Evolutionary conservation across 1,140 invertebrate species (phyloP), one percentile per base, ranked within the genome.

Genomic region (Drosophila orena): DNA sequence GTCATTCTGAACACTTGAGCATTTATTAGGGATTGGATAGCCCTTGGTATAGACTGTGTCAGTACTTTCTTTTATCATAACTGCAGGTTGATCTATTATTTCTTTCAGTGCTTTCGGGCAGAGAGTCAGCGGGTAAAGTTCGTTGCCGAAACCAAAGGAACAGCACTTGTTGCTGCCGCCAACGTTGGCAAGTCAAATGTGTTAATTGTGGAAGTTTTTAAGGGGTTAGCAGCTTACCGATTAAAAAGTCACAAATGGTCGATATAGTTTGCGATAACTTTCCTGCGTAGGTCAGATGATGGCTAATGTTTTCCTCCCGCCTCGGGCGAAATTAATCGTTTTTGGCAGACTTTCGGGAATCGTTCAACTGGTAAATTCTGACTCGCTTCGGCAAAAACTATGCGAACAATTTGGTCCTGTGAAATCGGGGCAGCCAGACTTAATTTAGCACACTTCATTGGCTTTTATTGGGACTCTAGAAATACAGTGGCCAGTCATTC

Each of bases 191-290:
- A 38, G 47, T 42, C 72, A 56, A 81, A 81, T 68, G 68, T 81
- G 79, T 81, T 81, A 81, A 81, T 81, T 81, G 68, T 64, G 72
- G 3, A 72, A 77, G 73, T 80, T 77, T 77, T 56, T 7, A 44
- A 56, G 69, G 50, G 65, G 43, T 57, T 70, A 70, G 42, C 52
- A 38, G 64, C 68, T 70, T 70, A 70, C 35, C 35, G 68, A 57
- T 57, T 71, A 40, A 40, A 57, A 71, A 70, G 64, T 71, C 52
- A 27, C 27, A 71, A 57, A 57, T 44, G 61, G 35, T 27, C 52
- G 52, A 57, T 71, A 49, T 56, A 71, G 53, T 70, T 40, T 20
- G 50, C 20, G 17, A 42, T 71, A 68, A 58, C 72, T 79, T 68
- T n/a, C 71, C 38, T 34, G 65, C 37, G 43, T 79, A 55, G 76